Evolutionary conservation across 2,797 vertebrate species (phyloP).

Genomic region (Phoxinus dragarum): DNA sequence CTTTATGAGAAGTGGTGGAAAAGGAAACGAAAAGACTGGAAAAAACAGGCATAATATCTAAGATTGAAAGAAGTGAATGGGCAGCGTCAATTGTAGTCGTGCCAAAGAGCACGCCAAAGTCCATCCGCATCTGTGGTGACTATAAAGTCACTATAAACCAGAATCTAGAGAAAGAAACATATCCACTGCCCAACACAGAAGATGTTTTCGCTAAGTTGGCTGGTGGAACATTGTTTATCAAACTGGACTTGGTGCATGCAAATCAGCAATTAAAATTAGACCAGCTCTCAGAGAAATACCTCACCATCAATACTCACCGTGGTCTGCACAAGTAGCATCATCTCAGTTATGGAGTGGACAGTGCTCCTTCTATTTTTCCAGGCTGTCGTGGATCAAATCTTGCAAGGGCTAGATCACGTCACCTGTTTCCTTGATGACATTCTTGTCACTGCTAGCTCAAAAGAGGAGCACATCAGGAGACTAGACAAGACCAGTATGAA

Average conservation of each 20-base stretch:
- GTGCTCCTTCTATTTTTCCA: slow-evolving; percentile 42
- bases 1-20: background rate
- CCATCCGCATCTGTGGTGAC: background rate
- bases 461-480: slow-evolving; percentile 26
- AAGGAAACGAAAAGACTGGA: background rate
- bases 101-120: background rate
- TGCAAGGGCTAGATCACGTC: slow-evolving; percentile 29
- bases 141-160: background rate
- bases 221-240: background rate
- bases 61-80: background rate
- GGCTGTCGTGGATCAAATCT: slow-evolving; percentile 38
- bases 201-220: background rate
- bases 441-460: slow-evolving; percentile 13
- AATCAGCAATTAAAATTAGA: slow-evolving; percentile 17
- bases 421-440: slow-evolving; percentile 52
- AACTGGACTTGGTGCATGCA: background rate
- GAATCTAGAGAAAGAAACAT: background rate
- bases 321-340: slow-evolving; percentile 25
- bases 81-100: background rate
- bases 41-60: background rate
- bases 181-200: background rate
- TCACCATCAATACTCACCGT: slow-evolving; percentile 27
- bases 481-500: slow-evolving; percentile 4
- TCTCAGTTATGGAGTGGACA: slow-evolving; percentile 28
- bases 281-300: slow-evolving; percentile 14